phyloP scores from a whole-genome alignment of 2,113 vertebrate genomes.

The Reinhardtius hippoglossoides region DNA sequence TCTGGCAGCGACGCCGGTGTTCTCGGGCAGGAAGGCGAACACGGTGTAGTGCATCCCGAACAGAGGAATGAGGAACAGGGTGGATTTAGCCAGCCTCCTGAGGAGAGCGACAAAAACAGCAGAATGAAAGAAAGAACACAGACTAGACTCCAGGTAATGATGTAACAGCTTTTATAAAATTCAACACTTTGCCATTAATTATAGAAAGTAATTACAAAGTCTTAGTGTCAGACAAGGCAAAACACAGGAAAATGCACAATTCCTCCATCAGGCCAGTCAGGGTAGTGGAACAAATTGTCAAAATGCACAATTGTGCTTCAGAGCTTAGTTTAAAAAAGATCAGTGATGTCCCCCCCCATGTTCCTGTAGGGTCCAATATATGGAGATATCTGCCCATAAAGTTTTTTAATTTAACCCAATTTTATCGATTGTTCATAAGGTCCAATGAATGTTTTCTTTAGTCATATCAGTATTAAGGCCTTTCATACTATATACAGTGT shows the following conservation, averaged over 20 bases:
- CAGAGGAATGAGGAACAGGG: conserved; percentile 94
- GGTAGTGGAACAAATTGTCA: conserved; percentile 38
- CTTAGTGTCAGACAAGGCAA: neutral
- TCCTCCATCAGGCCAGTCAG: conserved; percentile 31
- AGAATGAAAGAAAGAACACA: conserved; percentile 14
- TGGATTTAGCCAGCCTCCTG: conserved; percentile 95
- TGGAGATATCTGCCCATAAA: no score
- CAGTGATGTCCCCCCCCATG: no score
- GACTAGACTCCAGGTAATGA: conserved; percentile 12
- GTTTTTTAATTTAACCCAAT: no score
- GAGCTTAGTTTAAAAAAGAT: no score
- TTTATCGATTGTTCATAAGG: no score
- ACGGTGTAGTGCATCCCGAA: conserved; percentile 96
- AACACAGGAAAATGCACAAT: neutral
- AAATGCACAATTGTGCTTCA: conserved; percentile 15
- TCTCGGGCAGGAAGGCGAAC: conserved; percentile 93
- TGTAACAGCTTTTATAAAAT: conserved; percentile 24
- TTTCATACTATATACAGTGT: no score
- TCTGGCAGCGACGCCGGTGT: conserved; percentile 87
- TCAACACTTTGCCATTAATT: conserved; percentile 3
- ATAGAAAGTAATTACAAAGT: conserved; percentile 4
- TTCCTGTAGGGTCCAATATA: no score
- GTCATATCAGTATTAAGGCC: no score
- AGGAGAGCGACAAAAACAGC: conserved; percentile 1
- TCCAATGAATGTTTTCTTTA: no score